phyloP scores from a whole-genome alignment of 2,797 vertebrate genomes.

The Molossus alvarezi region DNA sequence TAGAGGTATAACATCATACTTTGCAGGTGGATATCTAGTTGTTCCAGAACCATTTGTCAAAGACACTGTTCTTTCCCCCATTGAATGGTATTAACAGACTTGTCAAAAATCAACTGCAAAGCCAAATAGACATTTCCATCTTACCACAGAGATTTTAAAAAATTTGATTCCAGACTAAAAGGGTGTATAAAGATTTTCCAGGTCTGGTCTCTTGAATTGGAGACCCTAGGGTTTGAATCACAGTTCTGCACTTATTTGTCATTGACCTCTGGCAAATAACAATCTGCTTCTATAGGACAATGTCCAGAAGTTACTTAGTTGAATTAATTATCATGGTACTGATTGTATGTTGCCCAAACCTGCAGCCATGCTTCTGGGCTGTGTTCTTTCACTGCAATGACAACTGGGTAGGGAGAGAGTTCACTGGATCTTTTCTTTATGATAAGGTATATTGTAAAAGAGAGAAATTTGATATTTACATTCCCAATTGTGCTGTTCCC shows the following conservation, averaged over 20 bases:
- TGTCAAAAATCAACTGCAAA: not conserved
- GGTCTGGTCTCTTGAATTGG: not conserved
- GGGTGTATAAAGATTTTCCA: slow-evolving; percentile 17
- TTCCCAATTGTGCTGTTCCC: not conserved
- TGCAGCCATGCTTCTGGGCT: not conserved
- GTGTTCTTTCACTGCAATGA: not conserved
- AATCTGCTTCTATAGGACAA: not conserved
- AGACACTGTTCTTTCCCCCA: not conserved
- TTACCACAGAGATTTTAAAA: not conserved
- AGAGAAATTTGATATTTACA: not conserved
- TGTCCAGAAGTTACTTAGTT: not conserved
- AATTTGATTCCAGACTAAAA: not conserved
- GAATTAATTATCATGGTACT: not conserved
- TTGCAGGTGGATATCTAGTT: not conserved
- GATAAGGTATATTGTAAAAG: not conserved
- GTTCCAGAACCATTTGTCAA: not conserved
- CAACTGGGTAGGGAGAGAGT: not conserved
- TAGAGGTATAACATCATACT: not conserved
- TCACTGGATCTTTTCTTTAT: not conserved
- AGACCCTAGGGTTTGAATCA: not conserved
- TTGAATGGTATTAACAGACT: not conserved
- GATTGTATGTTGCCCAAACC: not conserved
- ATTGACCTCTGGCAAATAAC: not conserved
- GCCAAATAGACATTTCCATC: not conserved
- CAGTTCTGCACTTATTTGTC: not conserved